These are phyloP conservation scores for Eilema depressum DNA, from an alignment of 2,888 invertebrate species.

Conservation along the genomic window DNA sequence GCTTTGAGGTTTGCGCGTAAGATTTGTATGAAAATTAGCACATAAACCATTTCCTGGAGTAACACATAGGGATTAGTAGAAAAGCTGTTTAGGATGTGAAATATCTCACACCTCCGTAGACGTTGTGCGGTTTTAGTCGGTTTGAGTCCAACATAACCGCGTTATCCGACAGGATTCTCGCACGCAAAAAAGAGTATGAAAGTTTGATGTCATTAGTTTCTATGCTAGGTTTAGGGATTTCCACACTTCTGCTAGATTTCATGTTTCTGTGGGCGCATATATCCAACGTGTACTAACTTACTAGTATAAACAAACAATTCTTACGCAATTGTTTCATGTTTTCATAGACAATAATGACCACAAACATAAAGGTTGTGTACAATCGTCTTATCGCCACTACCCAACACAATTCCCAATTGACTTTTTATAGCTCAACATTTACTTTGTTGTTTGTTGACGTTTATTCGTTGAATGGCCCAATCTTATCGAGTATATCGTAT, in stretches of 20 bases:
- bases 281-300: not conserved
- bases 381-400: slow-evolving; percentile 35
- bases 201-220: no score
- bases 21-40: not conserved
- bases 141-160: no score
- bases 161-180: no score
- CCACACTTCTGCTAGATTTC: no score
- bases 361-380: slow-evolving; percentile 34
- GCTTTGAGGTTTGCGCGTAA: not conserved
- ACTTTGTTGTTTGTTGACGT: slow-evolving; percentile 59
- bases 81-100: no score
- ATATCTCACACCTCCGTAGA: no score
- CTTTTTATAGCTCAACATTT: slow-evolving; percentile 55
- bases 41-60: no score
- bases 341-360: slow-evolving; percentile 27
- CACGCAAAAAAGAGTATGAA: no score
- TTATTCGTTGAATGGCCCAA: slow-evolving; percentile 57
- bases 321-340: slow-evolving; percentile 5
- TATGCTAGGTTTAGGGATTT: no score
- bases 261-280: no score
- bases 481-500: slow-evolving; percentile 59
- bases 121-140: no score
- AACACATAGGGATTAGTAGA: no score
- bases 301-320: not conserved
- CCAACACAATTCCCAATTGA: slow-evolving; percentile 45